These are phyloP conservation scores for Steatornis caripensis DNA, from an alignment of 2,113 vertebrate species.

Conservation along the genomic window DNA sequence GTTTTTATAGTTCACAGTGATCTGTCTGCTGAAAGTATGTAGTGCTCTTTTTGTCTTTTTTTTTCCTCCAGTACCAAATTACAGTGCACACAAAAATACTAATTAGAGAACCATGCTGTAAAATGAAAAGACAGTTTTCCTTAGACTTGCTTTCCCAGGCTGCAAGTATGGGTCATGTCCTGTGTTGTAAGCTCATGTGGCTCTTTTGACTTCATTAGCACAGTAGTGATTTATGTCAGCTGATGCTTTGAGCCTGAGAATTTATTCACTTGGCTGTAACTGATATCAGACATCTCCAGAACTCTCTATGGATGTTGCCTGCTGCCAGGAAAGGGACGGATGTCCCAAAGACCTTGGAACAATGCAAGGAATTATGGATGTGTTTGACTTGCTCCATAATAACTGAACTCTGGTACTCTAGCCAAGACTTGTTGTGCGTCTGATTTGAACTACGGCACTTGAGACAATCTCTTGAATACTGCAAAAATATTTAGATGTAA, in stretches of 20 bases:
- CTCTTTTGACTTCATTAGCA: background rate
- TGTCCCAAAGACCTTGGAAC: background rate
- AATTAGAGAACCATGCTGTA: slow-evolving; percentile 1
- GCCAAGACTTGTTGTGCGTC: background rate
- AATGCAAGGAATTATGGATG: background rate
- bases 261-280: background rate
- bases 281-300: background rate
- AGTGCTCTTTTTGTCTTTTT: background rate
- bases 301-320: background rate
- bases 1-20: background rate
- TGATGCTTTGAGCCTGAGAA: background rate
- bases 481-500: background rate
- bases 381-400: background rate
- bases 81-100: background rate
- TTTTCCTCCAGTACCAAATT: background rate
- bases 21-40: background rate
- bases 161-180: background rate
- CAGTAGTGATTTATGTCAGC: background rate
- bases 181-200: background rate
- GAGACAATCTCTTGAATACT: background rate
- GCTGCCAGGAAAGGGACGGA: background rate
- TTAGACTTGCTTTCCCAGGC: slow-evolving; percentile 22
- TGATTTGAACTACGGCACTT: background rate
- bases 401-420: background rate
- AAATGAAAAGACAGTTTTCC: slow-evolving; percentile 2